A percentile compares a stretch with the other conserved stretches of the same genome.
Evolutionary conservation across 2,113 vertebrate genomes (phyloP).

Genomic region (Sander lucioperca): DNA sequence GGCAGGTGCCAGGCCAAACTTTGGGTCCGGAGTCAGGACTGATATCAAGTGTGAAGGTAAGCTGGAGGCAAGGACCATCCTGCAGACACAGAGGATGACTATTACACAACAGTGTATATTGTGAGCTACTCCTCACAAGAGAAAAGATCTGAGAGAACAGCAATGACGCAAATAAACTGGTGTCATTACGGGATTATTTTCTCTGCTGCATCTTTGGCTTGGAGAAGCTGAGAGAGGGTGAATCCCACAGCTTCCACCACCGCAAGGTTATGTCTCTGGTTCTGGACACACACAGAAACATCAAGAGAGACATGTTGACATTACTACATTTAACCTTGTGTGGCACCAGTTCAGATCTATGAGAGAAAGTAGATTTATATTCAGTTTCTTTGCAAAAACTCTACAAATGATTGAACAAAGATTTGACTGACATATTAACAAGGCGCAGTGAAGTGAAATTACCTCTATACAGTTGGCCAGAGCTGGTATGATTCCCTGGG

Average conservation of each 20-base stretch:
- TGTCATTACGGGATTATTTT: conserved; percentile 88
- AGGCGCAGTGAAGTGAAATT: neutral
- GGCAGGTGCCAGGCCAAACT: conserved; percentile 85
- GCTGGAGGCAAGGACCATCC: conserved; percentile 85
- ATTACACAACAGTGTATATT: neutral
- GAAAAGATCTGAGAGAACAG: neutral
- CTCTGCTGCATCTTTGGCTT: conserved; percentile 86
- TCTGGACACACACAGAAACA: conserved; percentile 55
- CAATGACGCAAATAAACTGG: neutral
- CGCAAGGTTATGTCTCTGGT: conserved; percentile 88
- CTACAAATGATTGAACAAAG: accelerated
- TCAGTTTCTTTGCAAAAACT: neutral
- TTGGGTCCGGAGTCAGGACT: conserved; percentile 83
- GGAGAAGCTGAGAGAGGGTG: conserved; percentile 94
- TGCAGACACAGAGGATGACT: conserved; percentile 60
- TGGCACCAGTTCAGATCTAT: neutral
- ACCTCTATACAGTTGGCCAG: conserved; percentile 92
- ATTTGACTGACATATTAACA: neutral
- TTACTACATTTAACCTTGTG: neutral
- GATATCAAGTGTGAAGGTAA: conserved; percentile 87
- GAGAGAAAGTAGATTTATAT: neutral
- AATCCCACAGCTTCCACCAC: conserved; percentile 94
- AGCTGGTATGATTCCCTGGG: conserved; percentile 92
- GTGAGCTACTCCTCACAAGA: neutral
- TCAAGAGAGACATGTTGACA: neutral